These are phyloP conservation scores for Sceliomorpha sp. DNA, from an alignment of 2,888 invertebrate genomes.

Conservation along the genomic window DNA sequence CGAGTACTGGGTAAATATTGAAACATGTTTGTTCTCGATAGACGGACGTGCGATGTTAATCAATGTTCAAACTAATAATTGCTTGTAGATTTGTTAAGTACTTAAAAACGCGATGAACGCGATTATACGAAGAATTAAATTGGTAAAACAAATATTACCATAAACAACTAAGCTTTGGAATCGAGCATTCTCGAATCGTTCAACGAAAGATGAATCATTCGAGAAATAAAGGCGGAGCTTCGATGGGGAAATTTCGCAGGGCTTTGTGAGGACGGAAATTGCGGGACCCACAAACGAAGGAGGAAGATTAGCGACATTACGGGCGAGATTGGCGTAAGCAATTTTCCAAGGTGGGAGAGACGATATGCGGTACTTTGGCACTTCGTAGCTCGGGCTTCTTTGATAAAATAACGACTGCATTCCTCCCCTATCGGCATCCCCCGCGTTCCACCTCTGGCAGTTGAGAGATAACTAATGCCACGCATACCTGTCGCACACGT, in stretches of 20 bases:
- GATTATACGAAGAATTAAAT: too few relatives aligned
- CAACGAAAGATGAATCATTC: not conserved
- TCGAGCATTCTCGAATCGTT: constrained; percentile 2
- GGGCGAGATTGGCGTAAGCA: constrained; percentile 13
- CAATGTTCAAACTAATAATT: too few relatives aligned
- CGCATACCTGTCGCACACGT: constrained; percentile 58
- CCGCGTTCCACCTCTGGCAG: constrained; percentile 59
- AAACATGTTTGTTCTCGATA: too few relatives aligned
- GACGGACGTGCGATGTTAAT: too few relatives aligned
- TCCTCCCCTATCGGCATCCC: constrained; percentile 69
- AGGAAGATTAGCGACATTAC: constrained; percentile 32
- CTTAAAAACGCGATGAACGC: too few relatives aligned
- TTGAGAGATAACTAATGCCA: constrained; percentile 68
- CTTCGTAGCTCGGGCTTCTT: constrained; percentile 71
- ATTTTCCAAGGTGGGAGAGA: constrained; percentile 16
- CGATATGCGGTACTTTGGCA: constrained; percentile 56
- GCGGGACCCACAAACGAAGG: constrained; percentile 22
- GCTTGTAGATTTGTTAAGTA: too few relatives aligned
- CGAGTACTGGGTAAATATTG: too few relatives aligned
- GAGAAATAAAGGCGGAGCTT: constrained; percentile 1
- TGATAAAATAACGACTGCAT: constrained; percentile 73
- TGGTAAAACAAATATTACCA: too few relatives aligned
- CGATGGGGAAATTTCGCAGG: constrained; percentile 9
- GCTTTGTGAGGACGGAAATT: constrained; percentile 10
- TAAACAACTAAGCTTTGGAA: not conserved